These are phyloP conservation scores for Ectropis grisescens DNA, from an alignment of 1,140 invertebrate species.

Conservation along the genomic window DNA sequence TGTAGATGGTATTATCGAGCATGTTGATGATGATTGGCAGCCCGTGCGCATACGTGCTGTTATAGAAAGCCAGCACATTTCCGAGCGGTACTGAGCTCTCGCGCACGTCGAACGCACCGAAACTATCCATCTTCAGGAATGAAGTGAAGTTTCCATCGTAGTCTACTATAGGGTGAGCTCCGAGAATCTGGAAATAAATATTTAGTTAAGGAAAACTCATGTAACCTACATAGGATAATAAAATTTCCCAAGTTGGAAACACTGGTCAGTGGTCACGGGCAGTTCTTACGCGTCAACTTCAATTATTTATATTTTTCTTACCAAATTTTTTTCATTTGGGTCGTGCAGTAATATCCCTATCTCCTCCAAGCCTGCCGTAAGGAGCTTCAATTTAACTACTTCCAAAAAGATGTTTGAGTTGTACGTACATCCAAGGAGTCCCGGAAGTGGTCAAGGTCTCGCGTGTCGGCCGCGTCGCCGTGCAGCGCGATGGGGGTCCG, in stretches of 20 bases:
- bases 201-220: too few relatives aligned
- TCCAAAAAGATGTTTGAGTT: too few relatives aligned
- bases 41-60: constrained; percentile 84
- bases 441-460: constrained; percentile 44
- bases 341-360: too few relatives aligned
- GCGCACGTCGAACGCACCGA: constrained; percentile 76
- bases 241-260: too few relatives aligned
- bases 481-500: constrained; percentile 64
- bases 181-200: too few relatives aligned
- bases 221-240: too few relatives aligned
- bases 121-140: constrained; percentile 72
- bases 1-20: constrained; percentile 79
- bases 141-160: constrained; percentile 77
- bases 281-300: too few relatives aligned
- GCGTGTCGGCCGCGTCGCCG: constrained; percentile 48
- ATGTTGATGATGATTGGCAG: constrained; percentile 83
- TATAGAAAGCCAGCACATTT: constrained; percentile 77
- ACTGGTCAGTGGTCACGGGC: too few relatives aligned
- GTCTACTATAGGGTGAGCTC: constrained; percentile 61
- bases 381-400: too few relatives aligned
- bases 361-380: too few relatives aligned
- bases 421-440: constrained; percentile 54
- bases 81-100: constrained; percentile 65
- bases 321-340: too few relatives aligned
- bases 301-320: too few relatives aligned